These are phyloP conservation scores for Aphis craccivora DNA, from an alignment of 1,140 invertebrate species.

Conservation along the genomic window DNA sequence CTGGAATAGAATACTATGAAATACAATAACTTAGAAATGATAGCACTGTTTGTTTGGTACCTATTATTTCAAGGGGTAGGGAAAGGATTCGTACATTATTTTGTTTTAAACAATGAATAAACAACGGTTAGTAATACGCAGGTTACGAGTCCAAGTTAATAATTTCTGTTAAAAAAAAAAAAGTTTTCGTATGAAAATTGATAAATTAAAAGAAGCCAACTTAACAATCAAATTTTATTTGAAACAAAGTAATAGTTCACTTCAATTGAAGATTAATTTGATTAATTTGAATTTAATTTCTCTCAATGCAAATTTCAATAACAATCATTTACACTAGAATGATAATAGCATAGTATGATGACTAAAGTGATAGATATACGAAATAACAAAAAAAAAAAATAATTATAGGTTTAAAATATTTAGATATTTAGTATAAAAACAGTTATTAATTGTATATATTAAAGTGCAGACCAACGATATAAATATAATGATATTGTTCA, in stretches of 20 bases:
- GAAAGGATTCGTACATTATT: no score
- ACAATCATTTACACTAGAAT: not conserved
- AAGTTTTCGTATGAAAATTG: not conserved
- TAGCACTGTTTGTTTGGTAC: not conserved
- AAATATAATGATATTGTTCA: not conserved
- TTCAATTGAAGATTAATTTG: not conserved
- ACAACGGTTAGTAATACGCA: no score
- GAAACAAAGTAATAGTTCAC: not conserved
- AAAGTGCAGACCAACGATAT: no score
- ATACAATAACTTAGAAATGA: not conserved
- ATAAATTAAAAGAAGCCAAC: not conserved
- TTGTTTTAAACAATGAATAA: no score
- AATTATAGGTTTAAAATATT: not conserved
- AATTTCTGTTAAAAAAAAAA: not conserved
- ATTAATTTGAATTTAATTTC: conserved; percentile 32
- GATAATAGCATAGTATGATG: no score
- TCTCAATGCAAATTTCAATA: no score
- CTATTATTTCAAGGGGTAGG: no score
- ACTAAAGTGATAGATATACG: not conserved
- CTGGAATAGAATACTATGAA: not conserved
- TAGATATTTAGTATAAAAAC: no score
- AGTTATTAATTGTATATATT: no score
- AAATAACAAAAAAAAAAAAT: not conserved
- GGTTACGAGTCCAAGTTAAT: not conserved
- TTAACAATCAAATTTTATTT: not conserved